phyloP scores from a whole-genome alignment of 92 coral and sea anemone genomes.

The Parazoanthus atlanticus region DNA sequence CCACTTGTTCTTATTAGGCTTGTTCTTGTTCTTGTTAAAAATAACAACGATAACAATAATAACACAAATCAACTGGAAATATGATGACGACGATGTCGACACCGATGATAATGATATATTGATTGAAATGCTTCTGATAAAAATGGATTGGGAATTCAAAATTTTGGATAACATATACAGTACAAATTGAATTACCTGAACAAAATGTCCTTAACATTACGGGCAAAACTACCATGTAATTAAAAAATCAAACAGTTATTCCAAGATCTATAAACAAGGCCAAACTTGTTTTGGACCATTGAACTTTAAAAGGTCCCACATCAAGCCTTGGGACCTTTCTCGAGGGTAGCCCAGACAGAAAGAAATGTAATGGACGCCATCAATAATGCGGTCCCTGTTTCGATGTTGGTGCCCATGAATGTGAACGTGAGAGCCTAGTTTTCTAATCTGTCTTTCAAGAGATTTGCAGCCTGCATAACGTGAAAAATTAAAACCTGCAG shows the following conservation, averaged over 20 bases:
- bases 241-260: not conserved
- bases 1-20: no score
- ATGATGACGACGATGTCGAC: no score
- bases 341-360: slow-evolving; percentile 80
- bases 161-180: not conserved
- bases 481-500: slow-evolving; percentile 66
- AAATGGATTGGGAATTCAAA: no score
- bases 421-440: slow-evolving; percentile 66
- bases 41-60: no score
- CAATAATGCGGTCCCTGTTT: slow-evolving; percentile 76
- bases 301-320: slow-evolving; percentile 66
- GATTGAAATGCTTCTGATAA: no score
- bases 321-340: slow-evolving; percentile 77
- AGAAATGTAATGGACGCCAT: slow-evolving; percentile 74
- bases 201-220: no score
- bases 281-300: slow-evolving; percentile 70
- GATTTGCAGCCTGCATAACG: slow-evolving; percentile 79
- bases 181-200: not conserved
- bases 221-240: no score
- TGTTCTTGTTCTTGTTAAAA: no score
- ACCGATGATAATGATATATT: no score
- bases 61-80: no score
- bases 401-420: slow-evolving; percentile 84
- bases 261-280: slow-evolving; percentile 41
- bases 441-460: slow-evolving; percentile 70